Evolutionary conservation across 2,888 invertebrate genomes (phyloP).

Genomic region (Colletes collaris): DNA sequence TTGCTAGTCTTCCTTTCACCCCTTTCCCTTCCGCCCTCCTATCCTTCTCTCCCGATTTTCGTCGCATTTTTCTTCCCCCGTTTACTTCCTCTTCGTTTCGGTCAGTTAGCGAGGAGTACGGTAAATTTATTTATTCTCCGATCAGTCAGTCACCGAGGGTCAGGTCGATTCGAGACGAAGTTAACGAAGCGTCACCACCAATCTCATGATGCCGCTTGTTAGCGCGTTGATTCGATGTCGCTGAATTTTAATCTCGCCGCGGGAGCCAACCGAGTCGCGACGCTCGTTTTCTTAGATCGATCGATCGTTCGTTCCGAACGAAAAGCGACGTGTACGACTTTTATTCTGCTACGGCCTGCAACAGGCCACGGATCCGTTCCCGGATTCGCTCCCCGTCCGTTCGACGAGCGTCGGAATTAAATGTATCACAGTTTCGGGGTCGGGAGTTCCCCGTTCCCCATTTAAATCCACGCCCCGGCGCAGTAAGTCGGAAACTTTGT

Average conservation of each 20-base stretch:
- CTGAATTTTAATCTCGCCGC: conserved; percentile 26
- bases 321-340: too few species aligned
- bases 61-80: conserved; percentile 24
- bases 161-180: conserved; percentile 30
- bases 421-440: conserved; percentile 21
- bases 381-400: conserved; percentile 7
- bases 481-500: conserved; percentile 27
- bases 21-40: conserved; percentile 26
- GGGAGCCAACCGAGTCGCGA: conserved; percentile 16
- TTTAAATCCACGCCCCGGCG: conserved; percentile 6
- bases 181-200: conserved; percentile 45
- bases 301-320: too few species aligned
- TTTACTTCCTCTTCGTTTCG: conserved; percentile 13
- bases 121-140: conserved; percentile 29
- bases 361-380: background rate
- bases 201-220: conserved; percentile 32
- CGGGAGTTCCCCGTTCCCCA: background rate
- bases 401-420: conserved; percentile 33
- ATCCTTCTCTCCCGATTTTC: conserved; percentile 5
- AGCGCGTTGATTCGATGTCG: conserved; percentile 16
- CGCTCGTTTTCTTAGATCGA: background rate
- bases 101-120: conserved; percentile 26
- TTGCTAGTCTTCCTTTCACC: conserved; percentile 56
- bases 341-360: too few species aligned
- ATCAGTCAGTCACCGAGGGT: conserved; percentile 43